phyloP scores from a whole-genome alignment of 2,113 vertebrate genomes.

The Hassar affinis region DNA sequence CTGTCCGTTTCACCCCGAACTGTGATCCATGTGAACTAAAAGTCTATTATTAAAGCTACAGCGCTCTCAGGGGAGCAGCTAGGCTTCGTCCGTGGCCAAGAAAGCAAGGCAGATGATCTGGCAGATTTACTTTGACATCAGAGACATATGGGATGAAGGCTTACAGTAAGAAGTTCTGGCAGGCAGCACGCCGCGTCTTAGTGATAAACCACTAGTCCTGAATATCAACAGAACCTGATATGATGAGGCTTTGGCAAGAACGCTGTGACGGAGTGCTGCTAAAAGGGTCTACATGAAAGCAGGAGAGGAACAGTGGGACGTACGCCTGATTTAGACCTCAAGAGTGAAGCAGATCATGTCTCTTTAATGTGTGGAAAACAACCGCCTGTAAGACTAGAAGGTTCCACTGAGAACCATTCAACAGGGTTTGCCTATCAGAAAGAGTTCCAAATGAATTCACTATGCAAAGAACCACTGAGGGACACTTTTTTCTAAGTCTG shows the following conservation, averaged over 20 bases:
- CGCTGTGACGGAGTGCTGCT: neutral
- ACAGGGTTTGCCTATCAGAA: neutral
- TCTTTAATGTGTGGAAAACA: neutral
- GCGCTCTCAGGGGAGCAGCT: neutral
- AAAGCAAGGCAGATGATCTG: neutral
- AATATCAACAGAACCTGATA: slow-evolving; percentile 9
- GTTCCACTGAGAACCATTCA: neutral
- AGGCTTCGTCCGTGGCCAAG: neutral
- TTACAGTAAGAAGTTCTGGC: slow-evolving; percentile 10
- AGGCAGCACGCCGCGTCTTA: slow-evolving; percentile 2
- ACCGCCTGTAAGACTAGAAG: neutral
- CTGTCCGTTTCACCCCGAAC: neutral
- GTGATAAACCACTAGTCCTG: neutral
- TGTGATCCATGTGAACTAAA: neutral
- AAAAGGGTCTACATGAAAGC: neutral
- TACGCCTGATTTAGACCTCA: neutral
- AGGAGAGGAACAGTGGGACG: neutral
- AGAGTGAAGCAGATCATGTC: neutral
- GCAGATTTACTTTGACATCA: slow-evolving; percentile 1
- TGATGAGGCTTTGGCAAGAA: slow-evolving; percentile 5
- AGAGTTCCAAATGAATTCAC: neutral
- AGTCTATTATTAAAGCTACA: neutral
- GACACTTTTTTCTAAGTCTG: neutral
- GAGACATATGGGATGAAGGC: slow-evolving; percentile 17
- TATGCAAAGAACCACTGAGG: neutral